These are phyloP conservation scores for Cyprinodon diabolis DNA, from an alignment of 2,797 vertebrate genomes.

Conservation along the genomic window DNA sequence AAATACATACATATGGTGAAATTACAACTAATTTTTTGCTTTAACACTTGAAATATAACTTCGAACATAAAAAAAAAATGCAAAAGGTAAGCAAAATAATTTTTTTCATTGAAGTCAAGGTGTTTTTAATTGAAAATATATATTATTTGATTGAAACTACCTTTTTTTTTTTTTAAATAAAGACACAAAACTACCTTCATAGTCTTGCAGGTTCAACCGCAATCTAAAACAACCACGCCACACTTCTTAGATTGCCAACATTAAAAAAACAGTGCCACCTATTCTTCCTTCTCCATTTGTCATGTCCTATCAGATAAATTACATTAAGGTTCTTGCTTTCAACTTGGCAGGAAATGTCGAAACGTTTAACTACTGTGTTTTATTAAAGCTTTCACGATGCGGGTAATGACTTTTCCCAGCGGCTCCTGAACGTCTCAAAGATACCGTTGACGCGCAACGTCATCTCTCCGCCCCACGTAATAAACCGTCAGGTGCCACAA, in stretches of 20 bases:
- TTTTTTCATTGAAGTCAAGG: too few relatives aligned
- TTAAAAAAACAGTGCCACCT: too few relatives aligned
- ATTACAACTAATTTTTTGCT: too few relatives aligned
- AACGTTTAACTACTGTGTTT: neutral
- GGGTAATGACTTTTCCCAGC: neutral
- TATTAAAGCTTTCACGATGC: neutral
- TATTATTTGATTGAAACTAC: too few relatives aligned
- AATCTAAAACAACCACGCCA: neutral
- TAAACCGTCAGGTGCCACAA: neutral
- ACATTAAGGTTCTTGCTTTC: neutral
- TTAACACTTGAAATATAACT: too few relatives aligned
- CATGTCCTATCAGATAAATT: neutral
- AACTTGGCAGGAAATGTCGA: neutral
- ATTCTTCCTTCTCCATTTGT: neutral
- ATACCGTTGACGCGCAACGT: conserved; percentile 39
- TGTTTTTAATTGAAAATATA: too few relatives aligned
- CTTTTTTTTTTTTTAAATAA: too few relatives aligned
- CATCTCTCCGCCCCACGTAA: neutral
- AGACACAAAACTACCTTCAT: too few relatives aligned
- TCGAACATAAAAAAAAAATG: too few relatives aligned
- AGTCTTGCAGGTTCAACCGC: too few relatives aligned
- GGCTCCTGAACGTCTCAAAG: neutral
- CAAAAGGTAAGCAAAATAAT: too few relatives aligned
- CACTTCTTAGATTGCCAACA: neutral
- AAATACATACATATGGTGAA: too few relatives aligned